Percentiles rank a stretch among this genome's conserved stretches.
Conservation (phyloP, 1,140 invertebrate species). For the Schmidtea mediterranea region DNA sequence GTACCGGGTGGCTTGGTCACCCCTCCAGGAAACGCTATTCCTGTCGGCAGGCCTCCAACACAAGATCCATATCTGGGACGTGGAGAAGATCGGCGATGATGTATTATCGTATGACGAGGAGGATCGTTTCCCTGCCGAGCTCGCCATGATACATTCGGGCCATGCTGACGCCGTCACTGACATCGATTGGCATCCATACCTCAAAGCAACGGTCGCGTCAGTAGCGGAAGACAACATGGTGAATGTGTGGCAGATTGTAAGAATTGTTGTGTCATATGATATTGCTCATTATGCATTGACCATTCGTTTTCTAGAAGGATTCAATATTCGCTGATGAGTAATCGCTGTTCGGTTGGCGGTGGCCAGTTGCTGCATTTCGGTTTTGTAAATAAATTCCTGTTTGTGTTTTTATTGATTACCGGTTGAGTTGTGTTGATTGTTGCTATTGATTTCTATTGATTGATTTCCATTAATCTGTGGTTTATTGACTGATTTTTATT, state of each 20-base stretch:
- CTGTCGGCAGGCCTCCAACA: not conserved
- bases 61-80: not conserved
- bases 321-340: too few relatives aligned
- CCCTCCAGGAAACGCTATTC: not conserved
- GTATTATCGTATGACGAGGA: not conserved
- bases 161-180: slow-evolving; percentile 98
- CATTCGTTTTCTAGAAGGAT: too few relatives aligned
- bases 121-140: not conserved
- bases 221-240: slow-evolving; percentile 97
- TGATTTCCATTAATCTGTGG: too few relatives aligned
- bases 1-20: not conserved
- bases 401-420: too few relatives aligned
- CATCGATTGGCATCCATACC: slow-evolving; percentile 91
- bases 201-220: slow-evolving; percentile 89
- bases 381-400: too few relatives aligned
- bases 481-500: too few relatives aligned
- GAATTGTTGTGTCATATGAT: too few relatives aligned
- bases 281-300: too few relatives aligned
- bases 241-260: slow-evolving; percentile 59
- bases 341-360: too few relatives aligned
- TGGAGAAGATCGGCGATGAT: not conserved
- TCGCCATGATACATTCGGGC: slow-evolving; percentile 31
- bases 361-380: too few relatives aligned
- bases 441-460: too few relatives aligned
- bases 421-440: too few relatives aligned